A percentile compares a stretch with the other conserved stretches of the same genome.
phyloP scores from a whole-genome alignment of 2,888 invertebrate species.

The Artemia sinica region DNA sequence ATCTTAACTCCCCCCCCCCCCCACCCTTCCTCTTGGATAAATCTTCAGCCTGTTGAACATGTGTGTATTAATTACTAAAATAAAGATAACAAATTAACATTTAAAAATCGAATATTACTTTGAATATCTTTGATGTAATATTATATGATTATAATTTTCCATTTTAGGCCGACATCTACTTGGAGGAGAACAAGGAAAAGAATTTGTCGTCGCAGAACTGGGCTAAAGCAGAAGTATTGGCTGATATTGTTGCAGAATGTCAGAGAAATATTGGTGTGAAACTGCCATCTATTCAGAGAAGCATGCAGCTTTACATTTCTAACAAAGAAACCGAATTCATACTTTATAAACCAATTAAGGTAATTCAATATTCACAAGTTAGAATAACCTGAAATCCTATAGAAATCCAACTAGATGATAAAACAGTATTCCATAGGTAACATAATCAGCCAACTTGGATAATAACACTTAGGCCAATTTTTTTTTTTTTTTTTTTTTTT shows the following conservation, averaged over 20 bases:
- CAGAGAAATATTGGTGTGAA: constrained; percentile 59
- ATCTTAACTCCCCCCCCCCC: too few relatives aligned
- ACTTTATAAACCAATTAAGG: constrained; percentile 78
- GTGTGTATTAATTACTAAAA: too few relatives aligned
- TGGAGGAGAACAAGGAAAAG: constrained; percentile 28
- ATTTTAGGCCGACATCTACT: constrained; percentile 18
- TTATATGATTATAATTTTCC: not conserved
- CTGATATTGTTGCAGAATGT: constrained; percentile 53
- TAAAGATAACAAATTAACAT: not conserved
- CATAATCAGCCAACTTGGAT: too few relatives aligned
- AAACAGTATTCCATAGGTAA: too few relatives aligned
- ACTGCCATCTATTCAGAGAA: constrained; percentile 59
- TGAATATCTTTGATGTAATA: not conserved
- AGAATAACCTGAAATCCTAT: too few relatives aligned
- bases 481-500: too few relatives aligned
- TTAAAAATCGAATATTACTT: not conserved
- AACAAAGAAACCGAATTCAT: constrained; percentile 95
- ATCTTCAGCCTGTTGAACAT: too few relatives aligned
- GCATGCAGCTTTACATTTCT: constrained; percentile 86
- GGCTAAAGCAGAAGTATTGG: constrained; percentile 53
- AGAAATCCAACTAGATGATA: too few relatives aligned
- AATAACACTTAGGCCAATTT: too few relatives aligned
- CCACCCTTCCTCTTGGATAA: too few relatives aligned
- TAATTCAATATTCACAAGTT: constrained; percentile 30
- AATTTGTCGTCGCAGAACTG: constrained; percentile 39